phyloP scores from a whole-genome alignment of 2,888 invertebrate species.

The Heteromurus nitidus region DNA sequence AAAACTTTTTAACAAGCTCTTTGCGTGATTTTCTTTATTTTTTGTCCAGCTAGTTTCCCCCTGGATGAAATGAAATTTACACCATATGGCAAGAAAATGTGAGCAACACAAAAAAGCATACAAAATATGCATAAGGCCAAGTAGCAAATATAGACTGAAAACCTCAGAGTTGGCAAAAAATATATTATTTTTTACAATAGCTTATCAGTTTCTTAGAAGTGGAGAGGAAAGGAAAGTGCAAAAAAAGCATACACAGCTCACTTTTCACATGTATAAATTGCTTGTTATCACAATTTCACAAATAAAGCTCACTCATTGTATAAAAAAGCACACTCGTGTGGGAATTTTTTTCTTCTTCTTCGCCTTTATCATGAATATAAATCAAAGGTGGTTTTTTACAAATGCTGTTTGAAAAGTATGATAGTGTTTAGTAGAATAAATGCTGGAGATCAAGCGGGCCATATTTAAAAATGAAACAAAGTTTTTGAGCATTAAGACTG shows the following conservation, averaged over 20 bases:
- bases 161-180: slow-evolving; percentile 28
- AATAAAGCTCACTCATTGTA: slow-evolving; percentile 40
- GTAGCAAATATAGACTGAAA: slow-evolving; percentile 1
- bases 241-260: neutral
- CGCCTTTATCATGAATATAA: slow-evolving; percentile 45
- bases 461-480: too few relatives aligned
- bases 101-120: neutral
- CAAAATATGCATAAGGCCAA: neutral
- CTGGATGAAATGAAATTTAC: slow-evolving; percentile 11
- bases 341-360: too few relatives aligned
- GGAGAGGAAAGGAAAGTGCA: neutral
- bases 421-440: too few relatives aligned
- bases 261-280: slow-evolving; percentile 1
- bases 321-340: too few relatives aligned
- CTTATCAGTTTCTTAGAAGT: slow-evolving; percentile 41
- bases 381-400: too few relatives aligned
- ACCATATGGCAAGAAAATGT: slow-evolving; percentile 9
- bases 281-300: slow-evolving; percentile 38
- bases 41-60: slow-evolving; percentile 11
- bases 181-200: neutral
- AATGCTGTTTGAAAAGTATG: too few relatives aligned
- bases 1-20: slow-evolving; percentile 54
- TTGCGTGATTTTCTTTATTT: slow-evolving; percentile 38
- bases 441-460: too few relatives aligned
- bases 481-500: too few relatives aligned